These are phyloP conservation scores for Gallinago stenura DNA, from an alignment of 2,797 vertebrate species.

Conservation along the genomic window DNA sequence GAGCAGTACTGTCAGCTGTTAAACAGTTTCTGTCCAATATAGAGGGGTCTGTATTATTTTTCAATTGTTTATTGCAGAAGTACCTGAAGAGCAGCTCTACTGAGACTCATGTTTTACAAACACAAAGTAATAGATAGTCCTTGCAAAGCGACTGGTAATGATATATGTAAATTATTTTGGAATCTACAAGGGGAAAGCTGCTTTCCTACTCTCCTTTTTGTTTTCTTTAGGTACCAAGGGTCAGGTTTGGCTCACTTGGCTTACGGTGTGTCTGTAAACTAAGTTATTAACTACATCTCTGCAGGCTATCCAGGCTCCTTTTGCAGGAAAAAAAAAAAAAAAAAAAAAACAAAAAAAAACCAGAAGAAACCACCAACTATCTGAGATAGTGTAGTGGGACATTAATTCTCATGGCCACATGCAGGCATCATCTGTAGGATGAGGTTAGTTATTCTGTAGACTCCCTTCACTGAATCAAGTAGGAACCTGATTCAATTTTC, in stretches of 20 bases:
- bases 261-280: background rate
- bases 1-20: background rate
- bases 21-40: background rate
- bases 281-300: background rate
- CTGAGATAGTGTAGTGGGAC: background rate
- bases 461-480: accelerated
- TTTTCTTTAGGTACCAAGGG: background rate
- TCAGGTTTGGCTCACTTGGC: background rate
- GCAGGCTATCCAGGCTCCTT: background rate
- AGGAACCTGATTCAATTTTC: background rate
- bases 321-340: background rate
- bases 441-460: background rate
- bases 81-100: background rate
- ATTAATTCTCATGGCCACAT: background rate
- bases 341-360: background rate
- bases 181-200: background rate
- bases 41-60: background rate
- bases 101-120: background rate
- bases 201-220: background rate
- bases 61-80: background rate
- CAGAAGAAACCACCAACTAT: background rate
- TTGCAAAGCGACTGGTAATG: background rate
- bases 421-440: background rate
- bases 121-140: background rate
- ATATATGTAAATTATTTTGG: background rate